These are phyloP conservation scores for Labia minor DNA, from an alignment of 2,888 invertebrate genomes.

Conservation along the genomic window DNA sequence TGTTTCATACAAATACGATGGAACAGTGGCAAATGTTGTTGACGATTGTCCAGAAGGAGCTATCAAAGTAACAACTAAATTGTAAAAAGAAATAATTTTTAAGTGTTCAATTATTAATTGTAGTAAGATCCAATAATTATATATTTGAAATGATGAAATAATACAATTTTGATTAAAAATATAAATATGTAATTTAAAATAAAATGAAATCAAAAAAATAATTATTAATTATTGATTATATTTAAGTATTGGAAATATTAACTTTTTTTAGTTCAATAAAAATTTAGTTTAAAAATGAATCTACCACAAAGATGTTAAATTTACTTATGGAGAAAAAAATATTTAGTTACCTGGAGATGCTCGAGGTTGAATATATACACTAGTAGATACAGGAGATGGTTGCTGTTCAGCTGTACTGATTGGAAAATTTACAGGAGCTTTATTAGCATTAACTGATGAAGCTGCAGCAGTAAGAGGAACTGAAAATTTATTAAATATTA, in stretches of 20 bases:
- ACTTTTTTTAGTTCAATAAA: no score
- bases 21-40: background rate
- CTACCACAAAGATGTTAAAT: no score
- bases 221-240: no score
- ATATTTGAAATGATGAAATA: no score
- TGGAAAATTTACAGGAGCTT: conserved; percentile 23
- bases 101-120: no score
- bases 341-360: conserved; percentile 23
- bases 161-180: no score
- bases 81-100: no score
- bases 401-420: conserved; percentile 19
- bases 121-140: no score
- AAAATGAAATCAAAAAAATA: no score
- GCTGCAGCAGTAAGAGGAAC: conserved; percentile 20
- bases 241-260: no score
- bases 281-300: no score
- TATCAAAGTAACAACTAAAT: conserved; percentile 20
- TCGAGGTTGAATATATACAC: conserved; percentile 24
- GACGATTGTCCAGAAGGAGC: conserved; percentile 25
- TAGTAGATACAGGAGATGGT: conserved; percentile 23
- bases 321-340: background rate
- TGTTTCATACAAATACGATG: conserved; percentile 20
- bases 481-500: conserved; percentile 17
- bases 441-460: conserved; percentile 16
- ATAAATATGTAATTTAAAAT: no score